These are phyloP conservation scores for Paramisgurnus dabryanus DNA, from an alignment of 2,113 vertebrate genomes.

Conservation along the genomic window DNA sequence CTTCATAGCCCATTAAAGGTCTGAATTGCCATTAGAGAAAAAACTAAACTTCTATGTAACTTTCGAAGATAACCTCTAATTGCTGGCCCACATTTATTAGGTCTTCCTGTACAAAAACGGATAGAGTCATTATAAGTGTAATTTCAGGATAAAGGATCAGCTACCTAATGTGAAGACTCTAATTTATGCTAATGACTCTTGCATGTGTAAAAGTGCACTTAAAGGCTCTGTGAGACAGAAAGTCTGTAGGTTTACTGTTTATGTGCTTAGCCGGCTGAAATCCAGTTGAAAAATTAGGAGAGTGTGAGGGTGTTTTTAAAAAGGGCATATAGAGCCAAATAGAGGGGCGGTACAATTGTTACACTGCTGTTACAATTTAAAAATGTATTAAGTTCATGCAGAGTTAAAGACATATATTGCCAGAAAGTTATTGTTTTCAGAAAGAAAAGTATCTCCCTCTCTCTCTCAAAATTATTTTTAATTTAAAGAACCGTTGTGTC, in stretches of 20 bases:
- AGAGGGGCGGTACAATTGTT: conserved; percentile 54
- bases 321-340: conserved; percentile 39
- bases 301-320: conserved; percentile 14
- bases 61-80: conserved; percentile 36
- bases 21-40: not conserved
- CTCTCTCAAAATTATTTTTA: not conserved
- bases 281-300: conserved; percentile 49
- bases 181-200: conserved; percentile 51
- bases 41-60: conserved; percentile 13
- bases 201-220: conserved; percentile 45
- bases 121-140: conserved; percentile 31
- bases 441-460: conserved; percentile 35
- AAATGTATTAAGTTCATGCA: conserved; percentile 14
- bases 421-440: conserved; percentile 37
- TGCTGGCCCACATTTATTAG: conserved; percentile 37
- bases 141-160: conserved; percentile 29
- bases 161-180: conserved; percentile 25
- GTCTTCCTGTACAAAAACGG: conserved; percentile 27
- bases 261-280: conserved; percentile 43
- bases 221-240: conserved; percentile 11
- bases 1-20: not conserved
- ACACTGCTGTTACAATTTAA: conserved; percentile 16
- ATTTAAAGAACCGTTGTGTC: too few species aligned
- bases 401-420: conserved; percentile 63
- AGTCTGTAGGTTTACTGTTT: conserved; percentile 29